phyloP scores from a whole-genome alignment of 2,888 invertebrate species.

The Sphaerophoria taeniata region DNA sequence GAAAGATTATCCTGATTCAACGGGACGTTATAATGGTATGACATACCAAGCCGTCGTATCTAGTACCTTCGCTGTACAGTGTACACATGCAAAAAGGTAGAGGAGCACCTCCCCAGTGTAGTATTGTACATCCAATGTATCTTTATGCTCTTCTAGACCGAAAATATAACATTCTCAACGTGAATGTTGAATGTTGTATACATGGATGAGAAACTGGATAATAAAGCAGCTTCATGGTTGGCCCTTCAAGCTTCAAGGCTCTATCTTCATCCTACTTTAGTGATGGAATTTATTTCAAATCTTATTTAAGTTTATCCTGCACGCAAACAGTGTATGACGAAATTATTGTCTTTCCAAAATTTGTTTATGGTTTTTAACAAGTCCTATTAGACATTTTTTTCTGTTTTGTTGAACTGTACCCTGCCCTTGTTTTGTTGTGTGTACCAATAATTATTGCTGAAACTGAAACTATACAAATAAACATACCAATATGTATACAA shows the following conservation, averaged over 20 bases:
- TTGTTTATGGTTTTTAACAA: background rate
- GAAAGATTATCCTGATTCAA: conserved; percentile 61
- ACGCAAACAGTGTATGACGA: conserved; percentile 31
- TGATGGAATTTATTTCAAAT: conserved; percentile 56
- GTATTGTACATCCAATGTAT: conserved; percentile 42
- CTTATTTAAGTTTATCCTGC: conserved; percentile 39
- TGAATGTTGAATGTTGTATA: conserved; percentile 14
- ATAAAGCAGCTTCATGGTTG: conserved; percentile 51
- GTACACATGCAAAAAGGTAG: background rate
- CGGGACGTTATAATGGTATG: conserved; percentile 58
- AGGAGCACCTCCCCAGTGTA: background rate
- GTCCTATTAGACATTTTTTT: no score
- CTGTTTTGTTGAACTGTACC: no score
- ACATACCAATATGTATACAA: background rate
- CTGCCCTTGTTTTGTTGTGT: background rate
- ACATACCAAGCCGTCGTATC: background rate
- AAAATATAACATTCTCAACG: conserved; percentile 48
- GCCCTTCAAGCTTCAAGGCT: conserved; percentile 33
- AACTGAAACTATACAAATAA: background rate
- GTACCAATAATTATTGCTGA: background rate
- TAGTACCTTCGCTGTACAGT: background rate
- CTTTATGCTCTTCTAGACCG: conserved; percentile 37
- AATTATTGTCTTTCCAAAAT: background rate
- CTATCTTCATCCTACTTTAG: conserved; percentile 34
- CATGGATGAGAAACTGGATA: conserved; percentile 22